Base-by-base conservation (phyloP, 1,140 invertebrate genomes). In the Listronotus bonariensis region DNA sequence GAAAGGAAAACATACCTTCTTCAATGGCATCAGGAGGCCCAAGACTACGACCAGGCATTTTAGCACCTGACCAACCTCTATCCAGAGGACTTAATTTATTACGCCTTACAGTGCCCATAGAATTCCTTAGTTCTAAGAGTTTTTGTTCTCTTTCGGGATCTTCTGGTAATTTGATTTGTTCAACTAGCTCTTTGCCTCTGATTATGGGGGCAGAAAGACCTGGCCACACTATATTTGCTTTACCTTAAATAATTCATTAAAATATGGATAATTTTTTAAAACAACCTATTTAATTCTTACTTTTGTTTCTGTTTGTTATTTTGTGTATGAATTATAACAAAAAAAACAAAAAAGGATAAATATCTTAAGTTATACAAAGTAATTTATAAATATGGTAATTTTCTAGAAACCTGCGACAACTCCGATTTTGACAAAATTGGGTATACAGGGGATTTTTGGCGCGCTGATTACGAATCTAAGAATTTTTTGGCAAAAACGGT, bases 171-270 rank as follows among this genome's bases (percentile, higher is more conserved):
- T 87, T 76, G 70, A 89, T 83, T 70, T 88, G 87, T 72, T 85
- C 79, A 0, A 95, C 76, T 1, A 95, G 68, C 74, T 93, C 88
- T 73, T 82, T 87, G 1, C 93, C 93, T 73, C 85, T 84, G 8
- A 95, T 79, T 9, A 97, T 83, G 3, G 93, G 91, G 1, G 89
- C 81, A 74, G 92, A 96, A 18, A 99, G 81, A 18, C 97, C 97
- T 26, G 97, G 96, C 91, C 93, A 98, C 55, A 93, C 26, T 71
- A 96, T 91, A 73, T 91, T 92, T 43, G 87, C 82, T 79, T 88
- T 91, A 34, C 87, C 87, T 73, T 57, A 15, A 85, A 64, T 34
- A 36, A 36, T 36, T 36, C n/a, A 6, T 15, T 9, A n/a, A 54
- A 41, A 57, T 10, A n/a, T 41, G 43, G 56, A 67, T 31, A 5